Percentiles rank a stretch among this genome's conserved stretches.
phyloP scores from a whole-genome alignment of 1,140 invertebrate genomes.

The Habropoda laboriosa region DNA sequence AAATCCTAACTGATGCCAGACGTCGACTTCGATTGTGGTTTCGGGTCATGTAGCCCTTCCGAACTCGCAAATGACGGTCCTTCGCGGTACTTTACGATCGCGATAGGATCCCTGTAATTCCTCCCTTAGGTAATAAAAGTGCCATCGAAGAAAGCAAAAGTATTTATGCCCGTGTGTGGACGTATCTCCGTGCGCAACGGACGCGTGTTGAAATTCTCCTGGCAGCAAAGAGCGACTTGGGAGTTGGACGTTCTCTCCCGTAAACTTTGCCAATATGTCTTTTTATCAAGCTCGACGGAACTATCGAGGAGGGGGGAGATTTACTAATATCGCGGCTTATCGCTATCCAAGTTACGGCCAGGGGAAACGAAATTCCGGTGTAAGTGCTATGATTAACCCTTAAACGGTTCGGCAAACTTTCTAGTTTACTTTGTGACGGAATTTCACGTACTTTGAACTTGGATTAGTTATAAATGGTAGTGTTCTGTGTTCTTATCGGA shows the following conservation, averaged over 20 bases:
- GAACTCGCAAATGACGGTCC: neutral
- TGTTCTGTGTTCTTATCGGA: too few species aligned
- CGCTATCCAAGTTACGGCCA: neutral
- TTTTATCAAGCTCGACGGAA: constrained; percentile 30
- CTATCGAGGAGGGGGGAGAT: constrained; percentile 4
- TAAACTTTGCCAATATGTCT: constrained; percentile 47
- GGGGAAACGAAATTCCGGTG: neutral
- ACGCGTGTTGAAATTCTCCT: neutral
- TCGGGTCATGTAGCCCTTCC: too few species aligned
- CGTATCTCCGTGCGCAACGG: neutral
- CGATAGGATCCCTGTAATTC: constrained; percentile 33
- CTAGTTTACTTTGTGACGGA: neutral
- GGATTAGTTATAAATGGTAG: too few species aligned
- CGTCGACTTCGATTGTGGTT: neutral
- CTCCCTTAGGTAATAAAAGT: constrained; percentile 62
- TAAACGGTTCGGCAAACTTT: neutral
- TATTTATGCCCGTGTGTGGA: constrained; percentile 25
- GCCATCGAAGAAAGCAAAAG: constrained; percentile 52
- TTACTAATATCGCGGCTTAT: constrained; percentile 46
- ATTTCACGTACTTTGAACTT: neutral
- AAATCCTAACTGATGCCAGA: neutral
- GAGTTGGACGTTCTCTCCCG: neutral
- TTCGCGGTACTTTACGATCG: constrained; percentile 5
- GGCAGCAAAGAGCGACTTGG: neutral
- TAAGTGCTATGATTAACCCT: neutral